Conservation (phyloP, 2,113 vertebrate species). For the Microtus montanus region DNA sequence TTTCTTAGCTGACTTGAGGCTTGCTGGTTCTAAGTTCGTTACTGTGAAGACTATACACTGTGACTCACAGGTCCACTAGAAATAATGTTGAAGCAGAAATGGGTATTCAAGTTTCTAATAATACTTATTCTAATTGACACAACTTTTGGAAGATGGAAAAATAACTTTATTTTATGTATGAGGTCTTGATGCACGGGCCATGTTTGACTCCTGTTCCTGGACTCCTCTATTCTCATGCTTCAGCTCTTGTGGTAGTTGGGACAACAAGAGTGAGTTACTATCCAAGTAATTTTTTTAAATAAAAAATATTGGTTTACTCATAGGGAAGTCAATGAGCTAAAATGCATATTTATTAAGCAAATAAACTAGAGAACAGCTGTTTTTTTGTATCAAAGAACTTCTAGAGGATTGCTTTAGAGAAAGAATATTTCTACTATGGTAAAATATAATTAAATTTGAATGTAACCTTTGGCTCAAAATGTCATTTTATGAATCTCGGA, state of each 20-base stretch:
- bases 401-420: not conserved
- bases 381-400: conserved; percentile 8
- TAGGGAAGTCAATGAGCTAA: conserved; percentile 17
- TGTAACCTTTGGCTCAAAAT: not conserved
- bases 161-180: not conserved
- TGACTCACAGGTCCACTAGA: not conserved
- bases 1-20: conserved; percentile 11
- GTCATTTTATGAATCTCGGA: not conserved
- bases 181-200: not conserved
- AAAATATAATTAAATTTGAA: conserved; percentile 10
- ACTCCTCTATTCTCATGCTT: not conserved
- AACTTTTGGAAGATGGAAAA: not conserved
- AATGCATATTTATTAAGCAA: not conserved
- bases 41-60: not conserved
- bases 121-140: not conserved
- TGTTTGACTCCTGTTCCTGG: not conserved
- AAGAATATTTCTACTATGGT: not conserved
- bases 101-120: conserved; percentile 28
- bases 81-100: conserved; percentile 7
- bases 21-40: not conserved
- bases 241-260: not conserved
- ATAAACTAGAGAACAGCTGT: not conserved
- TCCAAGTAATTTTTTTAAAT: not conserved
- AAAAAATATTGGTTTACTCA: conserved; percentile 17
- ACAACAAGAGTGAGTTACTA: not conserved